A percentile compares a stretch with the other conserved stretches of the same genome.
Conservation (phyloP, 2,888 invertebrate species). For the Xanthorhoe designata region DNA sequence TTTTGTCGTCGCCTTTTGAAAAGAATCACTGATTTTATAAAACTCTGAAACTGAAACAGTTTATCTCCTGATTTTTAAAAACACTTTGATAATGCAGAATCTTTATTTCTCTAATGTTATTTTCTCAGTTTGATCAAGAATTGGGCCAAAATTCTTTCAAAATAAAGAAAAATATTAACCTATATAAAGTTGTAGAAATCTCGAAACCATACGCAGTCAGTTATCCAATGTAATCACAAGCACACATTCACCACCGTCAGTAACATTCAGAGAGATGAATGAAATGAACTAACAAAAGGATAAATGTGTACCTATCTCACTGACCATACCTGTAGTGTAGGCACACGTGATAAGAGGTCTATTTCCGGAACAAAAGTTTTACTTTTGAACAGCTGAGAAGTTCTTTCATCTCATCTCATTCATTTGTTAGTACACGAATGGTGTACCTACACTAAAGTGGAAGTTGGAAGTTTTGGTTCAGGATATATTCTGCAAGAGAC, state of each 20-base stretch:
- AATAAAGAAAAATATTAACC: not conserved
- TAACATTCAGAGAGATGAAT: conserved; percentile 7
- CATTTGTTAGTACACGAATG: conserved; percentile 44
- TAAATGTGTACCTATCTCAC: conserved; percentile 17
- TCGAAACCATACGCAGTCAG: not conserved
- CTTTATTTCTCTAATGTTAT: too few species aligned
- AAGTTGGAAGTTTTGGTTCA: not conserved
- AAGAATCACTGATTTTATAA: not conserved
- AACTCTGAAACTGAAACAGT: not conserved
- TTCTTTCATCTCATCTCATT: conserved; percentile 47
- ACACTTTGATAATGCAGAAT: too few species aligned
- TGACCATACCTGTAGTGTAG: conserved; percentile 34
- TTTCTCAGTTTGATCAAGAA: not conserved
- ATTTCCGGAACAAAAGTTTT: conserved; percentile 58
- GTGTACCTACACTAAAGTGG: not conserved
- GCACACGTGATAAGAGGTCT: conserved; percentile 44
- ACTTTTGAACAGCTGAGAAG: conserved; percentile 51
- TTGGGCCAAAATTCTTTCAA: too few species aligned
- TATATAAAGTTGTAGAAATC: not conserved
- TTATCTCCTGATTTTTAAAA: not conserved
- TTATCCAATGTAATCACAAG: not conserved
- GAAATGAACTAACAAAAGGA: conserved; percentile 17
- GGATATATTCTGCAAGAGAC: not conserved
- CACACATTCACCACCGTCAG: conserved; percentile 1
- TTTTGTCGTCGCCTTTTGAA: not conserved